Evolutionary conservation across 2,113 vertebrate genomes (phyloP), one percentile per base, ranked within the genome.

Genomic region (Ochotona princeps): DNA sequence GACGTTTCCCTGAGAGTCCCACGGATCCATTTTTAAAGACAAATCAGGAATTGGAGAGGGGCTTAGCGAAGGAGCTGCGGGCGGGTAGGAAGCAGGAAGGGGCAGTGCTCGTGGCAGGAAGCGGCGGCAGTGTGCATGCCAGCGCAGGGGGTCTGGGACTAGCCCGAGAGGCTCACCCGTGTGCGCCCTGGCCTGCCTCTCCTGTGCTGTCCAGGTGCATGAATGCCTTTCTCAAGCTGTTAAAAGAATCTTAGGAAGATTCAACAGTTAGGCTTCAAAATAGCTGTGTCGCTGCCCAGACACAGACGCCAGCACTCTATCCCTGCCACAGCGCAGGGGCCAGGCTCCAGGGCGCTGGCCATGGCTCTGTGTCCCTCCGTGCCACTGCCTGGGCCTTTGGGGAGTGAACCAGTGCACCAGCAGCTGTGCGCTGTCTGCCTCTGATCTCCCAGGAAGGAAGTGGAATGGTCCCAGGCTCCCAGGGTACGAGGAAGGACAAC

Each of bases 191-290:
- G n/a, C n/a, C n/a, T n/a, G n/a, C n/a, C n/a, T n/a, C n/a, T n/a
- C 93, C 84, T 97, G 96, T 94, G 95, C 96, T 97, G 92, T 92
- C 91, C 89, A 91, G 97, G 97, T 93, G 90, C 47, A 51, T 81
- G 51, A 87, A 79, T 94, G 96, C 86, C 89, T 87, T 96, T 92
- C 93, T 79, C 94, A 97, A 96, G 26, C 78, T 90, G 60, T 87
- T 67, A 63, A 88, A 83, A 61, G 92, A 91, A 76, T 66, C 80
- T 91, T 94, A 95, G 15, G 76, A 87, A 86, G 83, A 69, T 84
- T 87, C 93, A 82, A 11, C 67, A 25, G 51, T 23, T 78, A 63
- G 73, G 32, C 87, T 95, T 86, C 91, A 91, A 11, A 76, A 95
- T 60, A 94, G 94, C 69, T 3, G 5, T 1, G 66, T 38, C 28